Percentiles rank a stretch among this genome's conserved stretches.
Evolutionary conservation across 2,797 vertebrate genomes (phyloP).

Genomic region (Lutjanus campechanus): DNA sequence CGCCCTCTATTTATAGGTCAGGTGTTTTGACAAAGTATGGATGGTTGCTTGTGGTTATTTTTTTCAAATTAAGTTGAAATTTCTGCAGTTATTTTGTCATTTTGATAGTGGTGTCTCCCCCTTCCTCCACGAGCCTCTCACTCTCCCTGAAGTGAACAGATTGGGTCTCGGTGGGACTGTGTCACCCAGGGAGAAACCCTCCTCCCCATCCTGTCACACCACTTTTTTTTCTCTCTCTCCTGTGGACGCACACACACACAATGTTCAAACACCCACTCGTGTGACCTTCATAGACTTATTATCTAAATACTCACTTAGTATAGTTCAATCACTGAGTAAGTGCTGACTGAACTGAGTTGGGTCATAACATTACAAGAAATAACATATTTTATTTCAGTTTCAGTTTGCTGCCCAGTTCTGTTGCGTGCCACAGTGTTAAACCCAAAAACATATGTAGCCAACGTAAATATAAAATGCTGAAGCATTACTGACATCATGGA

Average conservation of each 20-base stretch:
- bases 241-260: constrained; percentile 50
- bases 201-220: constrained; percentile 80
- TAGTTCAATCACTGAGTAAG: constrained; percentile 26
- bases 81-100: constrained; percentile 34
- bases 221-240: constrained; percentile 53
- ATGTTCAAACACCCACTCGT: constrained; percentile 44
- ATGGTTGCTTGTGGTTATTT: neutral
- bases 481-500: constrained; percentile 32
- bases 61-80: constrained; percentile 6
- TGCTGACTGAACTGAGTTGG: neutral
- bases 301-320: constrained; percentile 32
- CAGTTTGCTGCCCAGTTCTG: neutral
- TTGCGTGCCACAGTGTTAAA: neutral
- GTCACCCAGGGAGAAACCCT: constrained; percentile 86
- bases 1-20: neutral
- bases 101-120: constrained; percentile 52
- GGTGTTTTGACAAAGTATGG: neutral
- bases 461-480: neutral
- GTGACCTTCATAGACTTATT: constrained; percentile 71
- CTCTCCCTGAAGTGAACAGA: constrained; percentile 87
- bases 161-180: constrained; percentile 89
- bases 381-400: neutral
- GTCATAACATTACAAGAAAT: neutral
- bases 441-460: neutral
- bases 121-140: constrained; percentile 35